phyloP scores from a whole-genome alignment of 2,797 vertebrate genomes.

The Nannoperca australis region DNA sequence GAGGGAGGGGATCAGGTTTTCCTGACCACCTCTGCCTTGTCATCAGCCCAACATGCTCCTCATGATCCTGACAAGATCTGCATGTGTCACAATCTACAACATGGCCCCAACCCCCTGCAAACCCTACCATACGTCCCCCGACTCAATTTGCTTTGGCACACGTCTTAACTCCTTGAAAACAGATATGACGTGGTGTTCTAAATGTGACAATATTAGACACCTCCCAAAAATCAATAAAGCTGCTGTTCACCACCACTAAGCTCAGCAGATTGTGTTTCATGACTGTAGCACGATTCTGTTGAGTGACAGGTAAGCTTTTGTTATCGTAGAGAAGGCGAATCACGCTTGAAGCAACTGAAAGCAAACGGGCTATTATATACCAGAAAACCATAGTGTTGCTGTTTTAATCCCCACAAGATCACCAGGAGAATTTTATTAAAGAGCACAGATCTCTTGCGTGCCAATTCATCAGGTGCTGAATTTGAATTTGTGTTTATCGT shows the following conservation, averaged over 20 bases:
- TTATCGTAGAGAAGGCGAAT: conserved; percentile 64
- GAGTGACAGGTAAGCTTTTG: conserved; percentile 69
- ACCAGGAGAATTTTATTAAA: conserved; percentile 28
- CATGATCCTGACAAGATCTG: conserved; percentile 75
- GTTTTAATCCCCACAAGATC: conserved; percentile 58
- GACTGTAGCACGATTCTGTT: conserved; percentile 31
- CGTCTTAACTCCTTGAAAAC: conserved; percentile 57
- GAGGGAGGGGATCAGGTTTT: conserved; percentile 66
- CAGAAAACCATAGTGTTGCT: conserved; percentile 67
- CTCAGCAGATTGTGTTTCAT: conserved; percentile 57
- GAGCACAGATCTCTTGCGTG: conserved; percentile 46
- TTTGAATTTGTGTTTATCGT: conserved; percentile 71
- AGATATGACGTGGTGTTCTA: conserved; percentile 51
- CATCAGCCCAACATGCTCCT: conserved; percentile 62
- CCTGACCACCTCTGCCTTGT: conserved; percentile 72
- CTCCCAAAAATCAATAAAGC: conserved; percentile 72
- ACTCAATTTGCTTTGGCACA: conserved; percentile 55
- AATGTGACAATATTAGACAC: conserved; percentile 76
- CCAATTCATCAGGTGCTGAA: conserved; percentile 57
- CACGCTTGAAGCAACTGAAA: conserved; percentile 62
- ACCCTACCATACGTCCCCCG: background rate
- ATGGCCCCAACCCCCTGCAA: conserved; percentile 35
- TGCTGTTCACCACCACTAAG: conserved; percentile 62
- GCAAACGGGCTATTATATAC: conserved; percentile 65
- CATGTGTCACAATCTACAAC: conserved; percentile 55